Evolutionary conservation across 2,888 invertebrate species (phyloP).

Genomic region (Drosophila putrida): DNA sequence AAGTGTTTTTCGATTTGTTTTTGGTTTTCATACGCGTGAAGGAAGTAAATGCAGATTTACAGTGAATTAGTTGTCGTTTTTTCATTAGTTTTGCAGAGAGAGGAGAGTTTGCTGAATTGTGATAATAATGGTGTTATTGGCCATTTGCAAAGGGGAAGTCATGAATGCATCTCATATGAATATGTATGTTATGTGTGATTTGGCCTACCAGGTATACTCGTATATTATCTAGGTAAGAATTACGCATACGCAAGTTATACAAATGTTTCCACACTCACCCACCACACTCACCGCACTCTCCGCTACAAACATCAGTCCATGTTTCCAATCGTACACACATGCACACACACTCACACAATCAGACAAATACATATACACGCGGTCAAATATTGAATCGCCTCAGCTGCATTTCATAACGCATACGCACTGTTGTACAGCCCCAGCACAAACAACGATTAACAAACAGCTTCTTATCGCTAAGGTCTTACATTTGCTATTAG

Average conservation of each 20-base stretch:
- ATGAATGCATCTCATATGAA: constrained; percentile 2
- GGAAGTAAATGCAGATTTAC: constrained; percentile 65
- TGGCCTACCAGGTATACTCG: constrained; percentile 70
- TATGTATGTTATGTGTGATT: constrained; percentile 39
- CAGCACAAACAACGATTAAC: constrained; percentile 60
- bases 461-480: constrained; percentile 64
- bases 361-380: constrained; percentile 1
- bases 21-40: constrained; percentile 13
- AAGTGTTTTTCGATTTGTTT: constrained; percentile 31
- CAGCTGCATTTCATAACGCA: constrained; percentile 36
- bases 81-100: constrained; percentile 24
- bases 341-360: constrained; percentile 5
- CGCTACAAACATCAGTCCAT: constrained; percentile 64
- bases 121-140: constrained; percentile 19
- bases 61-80: constrained; percentile 41
- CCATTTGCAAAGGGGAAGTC: constrained; percentile 12
- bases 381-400: constrained; percentile 7
- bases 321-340: constrained; percentile 26
- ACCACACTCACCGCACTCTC: constrained; percentile 19
- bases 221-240: constrained; percentile 50
- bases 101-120: constrained; percentile 21
- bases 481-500: constrained; percentile 59
- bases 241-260: constrained; percentile 10
- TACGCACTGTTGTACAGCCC: constrained; percentile 53
- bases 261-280: constrained; percentile 16